A percentile compares a stretch with the other conserved stretches of the same genome.
phyloP scores from a whole-genome alignment of 2,797 vertebrate genomes.

The Falco berigora region DNA sequence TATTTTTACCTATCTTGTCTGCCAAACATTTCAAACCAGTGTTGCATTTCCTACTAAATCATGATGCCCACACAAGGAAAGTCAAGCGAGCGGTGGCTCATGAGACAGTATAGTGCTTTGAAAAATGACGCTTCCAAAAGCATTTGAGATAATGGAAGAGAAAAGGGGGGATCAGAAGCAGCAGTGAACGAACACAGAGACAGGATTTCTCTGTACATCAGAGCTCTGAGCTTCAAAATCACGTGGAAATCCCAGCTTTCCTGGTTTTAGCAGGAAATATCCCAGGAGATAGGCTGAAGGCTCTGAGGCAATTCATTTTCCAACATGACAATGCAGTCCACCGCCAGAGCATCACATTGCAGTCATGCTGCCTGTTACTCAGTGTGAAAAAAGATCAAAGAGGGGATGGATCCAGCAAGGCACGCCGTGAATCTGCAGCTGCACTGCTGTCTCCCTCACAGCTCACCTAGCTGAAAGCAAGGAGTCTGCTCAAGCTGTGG shows the following conservation, averaged over 20 bases:
- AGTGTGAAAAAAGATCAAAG: not conserved
- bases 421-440: not conserved
- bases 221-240: not conserved
- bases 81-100: not conserved
- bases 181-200: not conserved
- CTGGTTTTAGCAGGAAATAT: not conserved
- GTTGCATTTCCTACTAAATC: not conserved
- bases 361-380: conserved; percentile 19
- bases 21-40: not conserved
- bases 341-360: conserved; percentile 24
- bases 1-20: not conserved
- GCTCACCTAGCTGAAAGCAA: not conserved
- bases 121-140: not conserved
- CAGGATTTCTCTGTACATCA: not conserved
- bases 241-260: not conserved
- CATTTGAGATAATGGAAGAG: not conserved
- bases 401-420: not conserved
- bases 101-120: not conserved
- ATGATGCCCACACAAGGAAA: not conserved
- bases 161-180: not conserved
- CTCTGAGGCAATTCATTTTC: not conserved
- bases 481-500: not conserved
- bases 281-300: not conserved
- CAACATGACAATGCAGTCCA: not conserved
- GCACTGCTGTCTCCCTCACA: not conserved